Conservation (phyloP, 2,797 vertebrate genomes). For the Huso huso region DNA sequence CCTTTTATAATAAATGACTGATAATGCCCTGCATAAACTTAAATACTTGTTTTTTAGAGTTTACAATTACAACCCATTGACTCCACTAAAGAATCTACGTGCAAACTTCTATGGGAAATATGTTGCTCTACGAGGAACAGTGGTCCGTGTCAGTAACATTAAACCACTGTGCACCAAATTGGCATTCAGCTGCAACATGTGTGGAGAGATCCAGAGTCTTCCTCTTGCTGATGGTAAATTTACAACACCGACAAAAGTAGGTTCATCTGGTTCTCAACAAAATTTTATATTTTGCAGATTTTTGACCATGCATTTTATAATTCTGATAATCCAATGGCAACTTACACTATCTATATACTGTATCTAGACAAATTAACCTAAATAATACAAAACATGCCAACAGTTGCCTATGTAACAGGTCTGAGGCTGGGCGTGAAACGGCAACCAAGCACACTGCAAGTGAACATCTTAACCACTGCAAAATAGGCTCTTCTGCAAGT, state of each 20-base stretch:
- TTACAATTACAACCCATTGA: conserved; percentile 87
- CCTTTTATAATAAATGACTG: not conserved
- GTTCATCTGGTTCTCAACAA: not conserved
- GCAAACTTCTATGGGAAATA: conserved; percentile 87
- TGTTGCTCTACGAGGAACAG: conserved; percentile 78
- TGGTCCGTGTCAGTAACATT: conserved; percentile 88
- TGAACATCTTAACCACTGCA: too few relatives aligned
- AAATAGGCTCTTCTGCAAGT: too few relatives aligned
- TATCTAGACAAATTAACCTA: too few relatives aligned
- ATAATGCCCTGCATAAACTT: not conserved
- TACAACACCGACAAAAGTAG: conserved; percentile 77
- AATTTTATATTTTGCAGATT: too few relatives aligned
- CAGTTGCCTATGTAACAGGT: too few relatives aligned
- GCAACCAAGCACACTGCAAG: too few relatives aligned
- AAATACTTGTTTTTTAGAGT: conserved; percentile 51
- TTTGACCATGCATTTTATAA: too few relatives aligned
- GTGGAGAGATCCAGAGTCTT: conserved; percentile 66
- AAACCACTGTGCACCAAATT: conserved; percentile 83
- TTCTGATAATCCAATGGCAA: too few relatives aligned
- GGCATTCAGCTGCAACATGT: conserved; percentile 76
- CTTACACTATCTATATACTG: too few relatives aligned
- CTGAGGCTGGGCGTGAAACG: too few relatives aligned
- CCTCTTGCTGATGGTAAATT: conserved; percentile 82
- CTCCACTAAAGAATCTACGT: conserved; percentile 72
- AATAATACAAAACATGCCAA: too few relatives aligned